These are phyloP conservation scores for Poeciliopsis presidionis DNA, from an alignment of 2,797 vertebrate genomes.

Conservation along the genomic window DNA sequence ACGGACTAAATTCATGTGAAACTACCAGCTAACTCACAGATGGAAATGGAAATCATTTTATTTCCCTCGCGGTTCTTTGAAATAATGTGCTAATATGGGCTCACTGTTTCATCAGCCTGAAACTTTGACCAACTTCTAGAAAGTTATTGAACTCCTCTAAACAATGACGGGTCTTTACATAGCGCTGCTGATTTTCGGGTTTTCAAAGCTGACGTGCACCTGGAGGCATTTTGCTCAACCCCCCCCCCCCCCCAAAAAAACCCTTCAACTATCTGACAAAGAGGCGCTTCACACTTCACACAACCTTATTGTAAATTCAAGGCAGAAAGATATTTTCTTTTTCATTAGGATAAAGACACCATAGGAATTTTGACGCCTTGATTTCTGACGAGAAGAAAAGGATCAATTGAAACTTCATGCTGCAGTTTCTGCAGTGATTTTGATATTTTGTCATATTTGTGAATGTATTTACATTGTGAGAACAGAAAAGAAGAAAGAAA, in stretches of 20 bases:
- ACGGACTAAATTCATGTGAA: not conserved
- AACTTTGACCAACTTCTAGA: conserved; percentile 18
- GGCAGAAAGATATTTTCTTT: not conserved
- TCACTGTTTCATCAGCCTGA: conserved; percentile 14
- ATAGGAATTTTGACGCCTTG: not conserved
- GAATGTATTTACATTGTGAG: not conserved
- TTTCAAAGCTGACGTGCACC: conserved; percentile 25
- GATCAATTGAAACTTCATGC: not conserved
- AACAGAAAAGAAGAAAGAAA: not conserved
- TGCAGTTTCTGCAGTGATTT: not conserved
- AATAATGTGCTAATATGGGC: conserved; percentile 20
- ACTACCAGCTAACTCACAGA: not conserved
- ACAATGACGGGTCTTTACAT: conserved; percentile 16
- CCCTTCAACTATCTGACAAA: not conserved
- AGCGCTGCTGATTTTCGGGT: conserved; percentile 1
- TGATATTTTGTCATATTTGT: not conserved
- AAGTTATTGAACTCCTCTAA: conserved; percentile 12
- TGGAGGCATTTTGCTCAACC: not conserved
- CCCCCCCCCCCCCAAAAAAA: fast-evolving
- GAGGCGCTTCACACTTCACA: conserved; percentile 13
- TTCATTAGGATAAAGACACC: not conserved
- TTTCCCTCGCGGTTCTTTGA: conserved; percentile 8
- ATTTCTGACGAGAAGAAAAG: not conserved
- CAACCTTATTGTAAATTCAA: not conserved
- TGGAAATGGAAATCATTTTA: not conserved